Base-by-base conservation (phyloP, 1,140 invertebrate genomes). In the Tetramorium parvispinum region DNA sequence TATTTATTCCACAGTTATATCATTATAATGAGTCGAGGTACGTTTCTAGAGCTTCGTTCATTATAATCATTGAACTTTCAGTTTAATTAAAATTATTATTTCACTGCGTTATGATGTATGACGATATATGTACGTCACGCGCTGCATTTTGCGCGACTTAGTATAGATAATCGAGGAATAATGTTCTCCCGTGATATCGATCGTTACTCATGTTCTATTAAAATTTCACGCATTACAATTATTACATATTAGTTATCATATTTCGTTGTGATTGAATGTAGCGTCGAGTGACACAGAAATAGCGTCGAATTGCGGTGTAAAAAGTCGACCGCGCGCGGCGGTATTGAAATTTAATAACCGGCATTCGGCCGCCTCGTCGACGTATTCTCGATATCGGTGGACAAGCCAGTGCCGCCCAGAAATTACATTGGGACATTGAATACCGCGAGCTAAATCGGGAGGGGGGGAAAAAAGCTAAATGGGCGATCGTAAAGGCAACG, bases 301-400 rank as follows among this genome's bases (percentile, higher is more conserved):
- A 55, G 37, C 63, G 13, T 73, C 24, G 46, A 27, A 27, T 46
- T 68, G 76, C 51, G 63, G 75, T 70, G 59, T 57, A 78, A 79
- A 85, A 79, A 86, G 76, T 57, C 63, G 76, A 40, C 27, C 55
- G 71, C 27, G 40, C 27, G 32, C 21, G 32, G 21, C 46, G 51
- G 55, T 70, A 86, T 86, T 46, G 85, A 86, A 86, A 83, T 86
- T 86, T 86, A 86, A 86, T 86, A 83, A 86, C 55, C 85, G 46
- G 43, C 51, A 18, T 79, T 85, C 63, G 61, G 32, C 49, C 53
- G 32, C 8, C 7, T 70, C 77, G 85, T 82, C 76, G 85, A 86
- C 85, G 77, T 86, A 82, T 86, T 86, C 77, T 70, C 77, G 63
- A 86, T 86, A 86, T 86, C 85, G 85, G 76, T 68, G 85, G 77